Base-by-base conservation (phyloP, 2,888 invertebrate species). In the Ophion ellenae region DNA sequence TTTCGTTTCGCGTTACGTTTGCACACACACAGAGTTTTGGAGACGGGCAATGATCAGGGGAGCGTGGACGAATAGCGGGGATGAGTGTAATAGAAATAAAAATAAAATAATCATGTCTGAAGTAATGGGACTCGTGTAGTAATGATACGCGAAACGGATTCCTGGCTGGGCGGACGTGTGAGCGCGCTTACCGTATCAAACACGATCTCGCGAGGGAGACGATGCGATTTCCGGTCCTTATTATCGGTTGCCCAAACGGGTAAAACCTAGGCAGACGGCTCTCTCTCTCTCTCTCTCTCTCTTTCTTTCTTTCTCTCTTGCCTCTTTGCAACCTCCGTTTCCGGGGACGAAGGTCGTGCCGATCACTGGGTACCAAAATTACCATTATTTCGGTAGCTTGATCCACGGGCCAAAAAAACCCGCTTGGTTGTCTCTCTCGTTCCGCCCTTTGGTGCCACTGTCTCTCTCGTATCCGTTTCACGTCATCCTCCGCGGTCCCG, bases 161-260 rank as follows among this genome's bases (percentile, higher is more conserved):
- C 59, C 66, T 76, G 84, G 81, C 67, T 77, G 71, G 84, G 70
- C 69, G 78, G 63, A 67, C 84, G 28, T 66, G 57, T 14, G 71
- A 59, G 45, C 64, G 53, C 53, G 53, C 24, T 7, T 64, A 76
- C 82, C 81, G 75, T 69, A 81, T 76, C 67, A 63, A 77, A 11
- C 40, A 69, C 32, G n/a, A 66, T 36, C 36, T 36, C n/a, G 36
- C 7, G 36, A 32, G 32, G 66, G 36, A n/a, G 28, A 32, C 36
- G 32, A 66, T 36, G 17, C 32, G 32, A 32, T 17, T 9, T 36
- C 36, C 66, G 24, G 24, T 61, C 61, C 24, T 61, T 14, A 53
- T 24, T 70, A 53, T 70, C 70, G 70, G 70, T 70, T 70, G 70
- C 47, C 20, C 24, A 70, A 70, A 70, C 2, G 17, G 47, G 69